A percentile compares a stretch with the other conserved stretches of the same genome.
Conservation (phyloP, 2,888 invertebrate genomes). For the Platycnemis pennipes region DNA sequence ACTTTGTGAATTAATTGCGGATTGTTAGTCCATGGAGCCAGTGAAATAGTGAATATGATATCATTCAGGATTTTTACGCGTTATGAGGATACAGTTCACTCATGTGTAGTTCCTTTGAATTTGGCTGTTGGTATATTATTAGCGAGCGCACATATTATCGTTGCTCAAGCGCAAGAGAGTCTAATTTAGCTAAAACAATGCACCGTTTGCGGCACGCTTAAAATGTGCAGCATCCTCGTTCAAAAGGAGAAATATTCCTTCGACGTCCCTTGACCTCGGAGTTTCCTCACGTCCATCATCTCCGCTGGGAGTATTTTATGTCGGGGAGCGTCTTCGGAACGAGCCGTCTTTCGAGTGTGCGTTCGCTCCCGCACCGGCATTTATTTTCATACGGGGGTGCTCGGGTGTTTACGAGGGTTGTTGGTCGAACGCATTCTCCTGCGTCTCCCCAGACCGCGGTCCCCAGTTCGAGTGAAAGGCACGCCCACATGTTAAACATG, state of each 20-base stretch:
- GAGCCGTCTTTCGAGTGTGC: background rate
- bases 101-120: background rate
- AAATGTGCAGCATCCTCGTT: background rate
- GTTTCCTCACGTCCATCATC: background rate
- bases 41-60: background rate
- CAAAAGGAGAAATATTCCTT: background rate
- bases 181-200: background rate
- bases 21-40: too few species aligned
- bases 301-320: conserved; percentile 19
- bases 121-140: background rate
- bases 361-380: background rate
- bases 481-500: conserved; percentile 15
- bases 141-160: background rate
- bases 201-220: background rate
- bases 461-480: conserved; percentile 10
- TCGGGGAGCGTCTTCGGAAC: conserved; percentile 20
- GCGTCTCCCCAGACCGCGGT: background rate
- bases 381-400: conserved; percentile 3
- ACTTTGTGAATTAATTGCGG: too few species aligned
- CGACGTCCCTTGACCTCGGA: background rate
- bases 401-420: conserved; percentile 22
- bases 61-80: too few species aligned
- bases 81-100: background rate
- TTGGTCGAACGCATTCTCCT: background rate
- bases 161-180: background rate